These are phyloP conservation scores for Lindbergichthys nudifrons DNA, from an alignment of 2,797 vertebrate genomes.

Conservation along the genomic window DNA sequence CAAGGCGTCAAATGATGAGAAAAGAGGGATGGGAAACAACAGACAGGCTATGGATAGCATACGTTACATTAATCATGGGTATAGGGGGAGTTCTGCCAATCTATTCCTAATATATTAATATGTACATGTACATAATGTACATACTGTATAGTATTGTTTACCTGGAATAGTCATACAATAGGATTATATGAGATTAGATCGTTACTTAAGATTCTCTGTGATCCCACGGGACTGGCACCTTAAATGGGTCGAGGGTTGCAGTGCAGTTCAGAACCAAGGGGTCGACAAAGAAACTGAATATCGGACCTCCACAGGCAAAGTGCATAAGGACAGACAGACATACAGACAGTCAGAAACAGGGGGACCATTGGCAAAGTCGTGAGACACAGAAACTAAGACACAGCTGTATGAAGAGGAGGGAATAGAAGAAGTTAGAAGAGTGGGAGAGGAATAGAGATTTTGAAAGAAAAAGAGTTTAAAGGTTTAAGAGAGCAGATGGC, in stretches of 20 bases:
- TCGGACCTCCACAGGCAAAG: conserved; percentile 63
- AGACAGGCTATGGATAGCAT: conserved; percentile 49
- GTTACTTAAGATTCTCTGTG: conserved; percentile 66
- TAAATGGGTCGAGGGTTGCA: conserved; percentile 58
- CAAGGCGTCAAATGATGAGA: conserved; percentile 55
- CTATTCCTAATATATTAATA: conserved; percentile 63
- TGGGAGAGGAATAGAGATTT: conserved; percentile 45
- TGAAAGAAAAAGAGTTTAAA: conserved; percentile 76
- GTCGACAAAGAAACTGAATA: conserved; percentile 54
- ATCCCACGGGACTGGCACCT: conserved; percentile 76
- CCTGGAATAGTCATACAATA: conserved; percentile 72
- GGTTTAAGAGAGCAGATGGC: conserved; percentile 87
- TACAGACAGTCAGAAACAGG: conserved; percentile 73
- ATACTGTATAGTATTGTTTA: conserved; percentile 67
- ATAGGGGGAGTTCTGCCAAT: conserved; percentile 54
- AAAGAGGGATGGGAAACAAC: conserved; percentile 41
- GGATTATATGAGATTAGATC: conserved; percentile 64
- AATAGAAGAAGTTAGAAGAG: conserved; percentile 46
- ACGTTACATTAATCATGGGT: conserved; percentile 49
- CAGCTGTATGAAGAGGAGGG: conserved; percentile 37
- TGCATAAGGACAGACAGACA: conserved; percentile 68
- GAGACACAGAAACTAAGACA: conserved; percentile 54
- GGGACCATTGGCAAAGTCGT: conserved; percentile 57
- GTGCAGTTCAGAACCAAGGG: conserved; percentile 63
- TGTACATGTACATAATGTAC: conserved; percentile 72